Evolutionary conservation across 2,888 invertebrate genomes (phyloP).

Genomic region (Spilarctia lutea): DNA sequence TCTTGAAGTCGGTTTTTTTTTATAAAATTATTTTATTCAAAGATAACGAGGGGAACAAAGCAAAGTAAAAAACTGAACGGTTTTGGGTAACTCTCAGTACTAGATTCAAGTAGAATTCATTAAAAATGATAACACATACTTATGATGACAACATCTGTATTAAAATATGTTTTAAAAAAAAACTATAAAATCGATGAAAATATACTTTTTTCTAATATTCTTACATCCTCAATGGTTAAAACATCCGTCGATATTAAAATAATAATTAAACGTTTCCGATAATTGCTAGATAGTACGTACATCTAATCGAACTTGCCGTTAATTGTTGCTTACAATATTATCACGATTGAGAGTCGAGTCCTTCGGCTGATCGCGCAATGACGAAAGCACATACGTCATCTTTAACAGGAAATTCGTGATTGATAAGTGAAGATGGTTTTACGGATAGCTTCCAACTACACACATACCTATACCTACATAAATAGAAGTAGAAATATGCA

Average conservation of each 20-base stretch:
- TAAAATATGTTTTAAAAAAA: not conserved
- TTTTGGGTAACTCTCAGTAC: too few species aligned
- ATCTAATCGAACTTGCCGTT: conserved; percentile 10
- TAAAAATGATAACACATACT: too few species aligned
- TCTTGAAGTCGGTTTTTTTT: too few species aligned
- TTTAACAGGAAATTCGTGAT: not conserved
- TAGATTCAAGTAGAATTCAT: too few species aligned
- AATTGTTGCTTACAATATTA: conserved; percentile 1
- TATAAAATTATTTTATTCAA: too few species aligned
- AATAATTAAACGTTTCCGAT: not conserved
- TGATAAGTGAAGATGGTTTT: not conserved
- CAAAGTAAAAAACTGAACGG: too few species aligned
- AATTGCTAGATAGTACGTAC: not conserved
- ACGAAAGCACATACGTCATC: conserved; percentile 2
- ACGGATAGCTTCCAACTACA: not conserved
- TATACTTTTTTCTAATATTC: not conserved
- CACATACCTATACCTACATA: not conserved
- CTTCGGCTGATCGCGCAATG: conserved; percentile 2
- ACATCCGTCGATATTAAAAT: not conserved
- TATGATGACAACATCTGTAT: not conserved
- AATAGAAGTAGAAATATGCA: not conserved
- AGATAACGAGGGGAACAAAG: too few species aligned
- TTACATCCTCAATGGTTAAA: not conserved
- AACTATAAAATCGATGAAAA: not conserved
- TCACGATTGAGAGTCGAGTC: conserved; percentile 3